Evolutionary conservation across 2,113 vertebrate genomes (phyloP).

Genomic region (Prunella fulvescens): DNA sequence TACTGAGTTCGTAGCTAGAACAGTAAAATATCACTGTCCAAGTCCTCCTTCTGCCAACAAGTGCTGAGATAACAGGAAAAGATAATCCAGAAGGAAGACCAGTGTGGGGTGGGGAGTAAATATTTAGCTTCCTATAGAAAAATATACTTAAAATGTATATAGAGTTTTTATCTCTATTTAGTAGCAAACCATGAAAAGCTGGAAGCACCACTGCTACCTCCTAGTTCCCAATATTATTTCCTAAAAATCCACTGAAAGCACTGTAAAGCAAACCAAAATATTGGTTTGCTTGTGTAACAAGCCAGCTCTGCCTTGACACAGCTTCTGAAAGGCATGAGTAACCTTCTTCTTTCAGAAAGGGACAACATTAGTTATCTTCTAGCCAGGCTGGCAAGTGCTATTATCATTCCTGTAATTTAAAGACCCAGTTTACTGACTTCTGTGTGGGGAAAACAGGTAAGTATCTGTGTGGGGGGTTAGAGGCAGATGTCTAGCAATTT

Average conservation of each 20-base stretch:
- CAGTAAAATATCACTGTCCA: not conserved
- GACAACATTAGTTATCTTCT: not conserved
- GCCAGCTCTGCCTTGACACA: not conserved
- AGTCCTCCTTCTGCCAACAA: not conserved
- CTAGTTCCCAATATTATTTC: not conserved
- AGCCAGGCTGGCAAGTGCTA: not conserved
- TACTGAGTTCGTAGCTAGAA: not conserved
- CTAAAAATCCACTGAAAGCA: not conserved
- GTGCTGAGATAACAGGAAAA: not conserved
- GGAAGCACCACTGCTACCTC: not conserved
- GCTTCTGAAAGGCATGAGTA: not conserved
- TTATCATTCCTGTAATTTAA: not conserved
- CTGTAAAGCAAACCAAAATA: not conserved
- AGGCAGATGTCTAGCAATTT: not conserved
- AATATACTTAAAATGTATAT: not conserved
- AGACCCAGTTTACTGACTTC: not conserved
- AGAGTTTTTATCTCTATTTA: not conserved
- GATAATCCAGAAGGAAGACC: not conserved
- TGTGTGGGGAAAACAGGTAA: not conserved
- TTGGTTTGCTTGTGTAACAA: too few species aligned
- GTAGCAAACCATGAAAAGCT: not conserved
- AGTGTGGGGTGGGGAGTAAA: rapidly evolving
- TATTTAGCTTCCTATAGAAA: not conserved
- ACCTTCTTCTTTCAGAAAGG: not conserved
- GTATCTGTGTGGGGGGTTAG: not conserved